Base-by-base conservation (phyloP, 2,797 vertebrate species). In the Pterois miles region DNA sequence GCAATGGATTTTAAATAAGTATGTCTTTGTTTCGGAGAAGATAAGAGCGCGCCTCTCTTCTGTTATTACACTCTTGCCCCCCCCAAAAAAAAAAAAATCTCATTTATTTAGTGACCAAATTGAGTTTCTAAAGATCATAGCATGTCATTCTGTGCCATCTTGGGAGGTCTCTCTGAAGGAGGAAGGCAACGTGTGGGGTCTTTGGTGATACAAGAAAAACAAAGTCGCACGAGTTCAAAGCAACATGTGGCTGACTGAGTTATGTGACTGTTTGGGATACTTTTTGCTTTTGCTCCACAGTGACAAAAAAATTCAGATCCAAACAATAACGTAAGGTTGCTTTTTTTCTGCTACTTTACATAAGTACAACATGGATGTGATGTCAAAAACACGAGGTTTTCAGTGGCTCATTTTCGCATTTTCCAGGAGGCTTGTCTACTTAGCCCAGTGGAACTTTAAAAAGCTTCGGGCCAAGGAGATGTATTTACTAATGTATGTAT, bases 401-500 rank as follows among this genome's bases (percentile, higher is more conserved):
- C 75, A 84, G 74, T 62, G 73, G 58, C 67, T 79, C 36, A n/a
- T n/a, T n/a, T n/a, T n/a, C 25, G 20, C 18, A 65, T 78, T 85
- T 84, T 90, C 76, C 71, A 70, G 58, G 40, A 82, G 40, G 38
- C 54, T 80, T 58, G 16, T 82, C 71, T 83, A 34, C 81, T 63
- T 56, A 76, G 75, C 80, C 83, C 74, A 67, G 36, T 77, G 75
- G 88, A 91, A 89, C 78, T 81, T 66, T 76, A 72, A 84, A 81
- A 85, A 74, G 87, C 90, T 92, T 62, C 38, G 1, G 83, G 87
- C 73, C 16, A 74, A 68, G 74, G 83, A 83, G 84, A 88, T 84
- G 50, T 88, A 81, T 91, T 91, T 91, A 87, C 86, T 88, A 88
- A 93, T 92, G 91, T 88, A 91, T 90, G 86, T 62, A 65, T 85